Percentiles rank a stretch among this genome's conserved stretches.
Conservation (phyloP, 2,797 vertebrate species). For the Margarornis squamiger region DNA sequence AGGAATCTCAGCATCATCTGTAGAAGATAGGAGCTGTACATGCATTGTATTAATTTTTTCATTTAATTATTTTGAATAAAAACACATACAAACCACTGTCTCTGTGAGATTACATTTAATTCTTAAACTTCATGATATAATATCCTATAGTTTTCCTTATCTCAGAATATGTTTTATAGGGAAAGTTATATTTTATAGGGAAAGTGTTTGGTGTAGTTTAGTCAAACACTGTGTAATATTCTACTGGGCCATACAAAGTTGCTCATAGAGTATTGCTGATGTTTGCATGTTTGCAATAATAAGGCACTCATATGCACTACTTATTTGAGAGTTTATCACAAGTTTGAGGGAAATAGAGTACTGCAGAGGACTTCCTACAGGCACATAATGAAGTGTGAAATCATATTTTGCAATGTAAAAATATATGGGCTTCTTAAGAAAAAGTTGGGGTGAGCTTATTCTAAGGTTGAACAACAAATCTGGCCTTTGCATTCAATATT, state of each 20-base stretch:
- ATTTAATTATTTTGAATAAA: not conserved
- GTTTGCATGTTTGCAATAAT: not conserved
- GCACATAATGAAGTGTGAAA: not conserved
- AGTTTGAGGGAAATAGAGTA: not conserved
- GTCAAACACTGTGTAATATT: not conserved
- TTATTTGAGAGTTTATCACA: not conserved
- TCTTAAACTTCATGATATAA: not conserved
- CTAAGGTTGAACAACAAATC: conserved; percentile 6
- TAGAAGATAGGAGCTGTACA: not conserved
- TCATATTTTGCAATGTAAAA: not conserved
- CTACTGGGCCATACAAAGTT: not conserved
- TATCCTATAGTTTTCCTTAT: not conserved
- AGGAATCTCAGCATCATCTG: not conserved
- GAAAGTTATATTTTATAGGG: too few species aligned
- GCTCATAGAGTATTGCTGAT: not conserved
- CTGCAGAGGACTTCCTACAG: not conserved
- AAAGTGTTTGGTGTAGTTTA: not conserved
- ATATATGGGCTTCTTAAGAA: not conserved
- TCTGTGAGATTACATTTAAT: not conserved
- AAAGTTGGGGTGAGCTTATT: not conserved
- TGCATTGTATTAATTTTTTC: not conserved
- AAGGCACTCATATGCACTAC: not conserved
- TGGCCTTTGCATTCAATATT: conserved; percentile 53
- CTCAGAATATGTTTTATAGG: not conserved
- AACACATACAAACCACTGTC: not conserved